phyloP scores from a whole-genome alignment of 2,797 vertebrate species.

The Myiotriccus ornatus region DNA sequence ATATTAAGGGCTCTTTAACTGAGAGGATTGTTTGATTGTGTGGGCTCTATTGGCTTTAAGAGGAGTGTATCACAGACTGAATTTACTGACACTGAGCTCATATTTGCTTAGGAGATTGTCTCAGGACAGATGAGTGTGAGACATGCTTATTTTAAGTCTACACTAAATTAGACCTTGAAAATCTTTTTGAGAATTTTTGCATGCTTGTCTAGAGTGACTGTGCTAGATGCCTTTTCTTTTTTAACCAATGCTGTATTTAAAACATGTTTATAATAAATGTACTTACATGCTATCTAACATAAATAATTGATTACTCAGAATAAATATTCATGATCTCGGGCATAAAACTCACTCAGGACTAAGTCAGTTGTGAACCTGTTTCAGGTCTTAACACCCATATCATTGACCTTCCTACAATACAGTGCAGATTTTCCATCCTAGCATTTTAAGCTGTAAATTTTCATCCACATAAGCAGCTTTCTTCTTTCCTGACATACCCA shows the following conservation, averaged over 20 bases:
- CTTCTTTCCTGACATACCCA: background rate
- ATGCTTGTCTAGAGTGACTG: background rate
- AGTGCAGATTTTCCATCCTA: background rate
- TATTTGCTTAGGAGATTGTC: conserved; percentile 20
- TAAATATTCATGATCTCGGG: conserved; percentile 19
- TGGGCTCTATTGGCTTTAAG: background rate
- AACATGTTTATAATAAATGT: background rate
- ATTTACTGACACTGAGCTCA: background rate
- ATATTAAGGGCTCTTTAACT: background rate
- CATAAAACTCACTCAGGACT: background rate
- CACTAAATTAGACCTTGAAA: conserved; percentile 4
- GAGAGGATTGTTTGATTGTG: background rate
- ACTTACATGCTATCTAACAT: background rate
- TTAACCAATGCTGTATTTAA: background rate
- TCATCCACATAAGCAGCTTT: conserved; percentile 2
- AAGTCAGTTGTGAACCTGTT: background rate
- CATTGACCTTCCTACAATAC: background rate
- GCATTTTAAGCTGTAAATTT: background rate
- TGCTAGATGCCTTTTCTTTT: background rate
- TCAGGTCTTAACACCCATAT: background rate
- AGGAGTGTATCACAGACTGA: background rate
- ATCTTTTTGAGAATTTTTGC: background rate
- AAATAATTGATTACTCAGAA: conserved; percentile 19
- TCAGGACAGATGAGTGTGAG: background rate
- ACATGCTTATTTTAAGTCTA: conserved; percentile 11